Conservation (phyloP, 92 coral and sea anemone species). For the Heteractis magnifica region DNA sequence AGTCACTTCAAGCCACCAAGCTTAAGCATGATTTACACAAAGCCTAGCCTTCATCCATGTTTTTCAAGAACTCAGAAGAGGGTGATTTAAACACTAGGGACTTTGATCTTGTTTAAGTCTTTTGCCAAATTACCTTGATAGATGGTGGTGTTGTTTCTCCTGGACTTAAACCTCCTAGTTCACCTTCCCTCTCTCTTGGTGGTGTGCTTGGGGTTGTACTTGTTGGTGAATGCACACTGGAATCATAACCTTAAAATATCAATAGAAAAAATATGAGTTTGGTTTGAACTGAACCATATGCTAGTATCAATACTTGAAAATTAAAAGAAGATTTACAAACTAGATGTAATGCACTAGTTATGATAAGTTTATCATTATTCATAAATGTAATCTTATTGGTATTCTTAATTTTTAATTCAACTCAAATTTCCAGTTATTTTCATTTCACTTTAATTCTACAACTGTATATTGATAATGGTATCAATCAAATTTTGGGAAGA, state of each 20-base stretch:
- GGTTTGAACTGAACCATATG: neutral
- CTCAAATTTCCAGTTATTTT: neutral
- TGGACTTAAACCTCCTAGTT: slow-evolving; percentile 68
- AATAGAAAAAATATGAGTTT: neutral
- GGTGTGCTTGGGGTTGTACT: slow-evolving; percentile 92
- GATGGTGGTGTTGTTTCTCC: slow-evolving; percentile 80
- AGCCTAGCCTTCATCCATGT: no score
- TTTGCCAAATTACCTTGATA: slow-evolving; percentile 61
- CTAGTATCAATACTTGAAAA: no score
- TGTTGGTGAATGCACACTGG: slow-evolving; percentile 93
- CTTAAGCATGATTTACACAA: no score
- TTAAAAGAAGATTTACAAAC: neutral
- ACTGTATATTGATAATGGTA: no score
- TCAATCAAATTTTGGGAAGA: no score
- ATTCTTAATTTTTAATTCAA: no score
- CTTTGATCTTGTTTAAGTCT: no score
- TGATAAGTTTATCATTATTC: neutral
- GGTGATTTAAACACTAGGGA: no score
- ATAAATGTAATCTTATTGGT: neutral
- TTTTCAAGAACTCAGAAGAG: no score
- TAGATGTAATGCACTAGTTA: neutral
- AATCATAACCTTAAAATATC: slow-evolving; percentile 79
- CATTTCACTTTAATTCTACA: neutral
- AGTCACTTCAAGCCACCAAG: no score
- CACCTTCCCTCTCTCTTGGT: slow-evolving; percentile 78